A percentile compares a stretch with the other conserved stretches of the same genome.
Evolutionary conservation across 2,113 vertebrate genomes (phyloP).

Genomic region (Machaerirhynchus nigripectus): DNA sequence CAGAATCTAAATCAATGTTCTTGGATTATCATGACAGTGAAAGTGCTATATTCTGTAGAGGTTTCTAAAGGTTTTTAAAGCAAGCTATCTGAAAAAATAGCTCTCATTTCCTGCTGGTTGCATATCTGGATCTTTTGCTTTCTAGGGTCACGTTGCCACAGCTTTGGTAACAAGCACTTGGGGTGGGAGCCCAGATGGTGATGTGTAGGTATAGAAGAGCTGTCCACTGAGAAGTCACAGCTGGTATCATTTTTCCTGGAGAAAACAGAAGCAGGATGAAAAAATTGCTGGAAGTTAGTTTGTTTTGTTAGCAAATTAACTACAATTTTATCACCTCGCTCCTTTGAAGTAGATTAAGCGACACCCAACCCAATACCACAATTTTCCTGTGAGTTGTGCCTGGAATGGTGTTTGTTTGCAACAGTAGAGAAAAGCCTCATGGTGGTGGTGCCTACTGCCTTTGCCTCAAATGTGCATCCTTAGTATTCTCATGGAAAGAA

Average conservation of each 20-base stretch:
- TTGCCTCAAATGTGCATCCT: not conserved
- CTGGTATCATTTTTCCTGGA: not conserved
- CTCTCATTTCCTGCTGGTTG: not conserved
- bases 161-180: not conserved
- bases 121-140: not conserved
- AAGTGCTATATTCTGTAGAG: not conserved
- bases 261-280: not conserved
- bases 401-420: not conserved
- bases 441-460: not conserved
- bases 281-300: not conserved
- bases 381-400: not conserved
- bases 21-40: not conserved
- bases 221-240: not conserved
- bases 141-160: not conserved
- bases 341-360: not conserved
- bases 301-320: not conserved
- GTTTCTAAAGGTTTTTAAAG: not conserved
- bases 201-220: not conserved
- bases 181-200: not conserved
- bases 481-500: not conserved
- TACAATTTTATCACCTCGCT: accelerated
- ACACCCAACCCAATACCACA: not conserved
- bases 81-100: not conserved
- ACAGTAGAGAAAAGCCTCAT: not conserved
- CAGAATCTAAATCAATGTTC: not conserved